Conservation (phyloP, 2,888 invertebrate species). For the Argynnis bischoffii region DNA sequence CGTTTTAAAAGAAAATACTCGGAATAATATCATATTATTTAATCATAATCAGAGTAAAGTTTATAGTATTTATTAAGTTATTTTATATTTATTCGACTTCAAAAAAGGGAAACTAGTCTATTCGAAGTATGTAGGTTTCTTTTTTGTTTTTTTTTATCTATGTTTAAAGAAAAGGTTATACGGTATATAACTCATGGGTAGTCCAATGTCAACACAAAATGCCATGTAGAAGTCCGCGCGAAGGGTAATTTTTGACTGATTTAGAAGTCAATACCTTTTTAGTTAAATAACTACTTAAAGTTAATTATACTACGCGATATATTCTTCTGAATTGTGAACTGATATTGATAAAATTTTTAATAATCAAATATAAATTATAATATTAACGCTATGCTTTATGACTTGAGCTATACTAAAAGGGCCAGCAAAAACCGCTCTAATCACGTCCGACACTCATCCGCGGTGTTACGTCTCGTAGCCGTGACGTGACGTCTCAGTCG, state of each 20-base stretch:
- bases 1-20: background rate
- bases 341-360: background rate
- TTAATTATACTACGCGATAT: background rate
- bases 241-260: no score
- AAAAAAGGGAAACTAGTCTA: no score
- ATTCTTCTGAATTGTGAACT: background rate
- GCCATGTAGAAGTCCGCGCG: no score
- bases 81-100: no score
- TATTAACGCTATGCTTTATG: background rate
- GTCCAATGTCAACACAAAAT: no score
- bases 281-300: no score
- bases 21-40: background rate
- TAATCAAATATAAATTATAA: background rate
- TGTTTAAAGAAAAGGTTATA: no score
- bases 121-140: no score
- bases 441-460: constrained; percentile 43
- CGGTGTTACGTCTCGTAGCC: constrained; percentile 19
- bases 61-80: no score
- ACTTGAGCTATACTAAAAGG: background rate
- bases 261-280: no score
- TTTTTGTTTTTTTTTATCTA: no score
- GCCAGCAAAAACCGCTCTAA: constrained; percentile 40
- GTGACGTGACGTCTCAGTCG: constrained; percentile 42
- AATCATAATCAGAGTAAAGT: background rate
- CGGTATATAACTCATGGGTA: no score